phyloP scores from a whole-genome alignment of 2,888 invertebrate species.

The Sipunculus nudus region DNA sequence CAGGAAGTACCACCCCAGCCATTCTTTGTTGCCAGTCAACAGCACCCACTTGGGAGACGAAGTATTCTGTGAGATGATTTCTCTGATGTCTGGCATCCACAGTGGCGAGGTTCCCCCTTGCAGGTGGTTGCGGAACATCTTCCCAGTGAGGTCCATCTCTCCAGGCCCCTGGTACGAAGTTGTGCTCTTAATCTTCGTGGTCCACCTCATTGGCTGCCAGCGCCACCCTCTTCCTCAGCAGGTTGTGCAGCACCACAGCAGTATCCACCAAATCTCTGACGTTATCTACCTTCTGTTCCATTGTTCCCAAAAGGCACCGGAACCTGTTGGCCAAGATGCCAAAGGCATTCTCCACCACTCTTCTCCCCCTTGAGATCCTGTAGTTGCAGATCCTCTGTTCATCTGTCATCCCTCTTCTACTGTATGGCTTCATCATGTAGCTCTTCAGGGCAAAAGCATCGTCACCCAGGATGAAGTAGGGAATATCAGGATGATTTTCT shows the following conservation, averaged over 20 bases:
- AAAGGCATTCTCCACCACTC: no score
- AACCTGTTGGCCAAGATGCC: no score
- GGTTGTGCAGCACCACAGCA: slow-evolving; percentile 25
- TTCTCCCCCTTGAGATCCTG: neutral
- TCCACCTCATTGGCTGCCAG: slow-evolving; percentile 18
- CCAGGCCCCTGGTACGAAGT: slow-evolving; percentile 21
- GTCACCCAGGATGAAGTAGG: slow-evolving; percentile 18
- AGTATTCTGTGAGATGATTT: no score
- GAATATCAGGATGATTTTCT: neutral
- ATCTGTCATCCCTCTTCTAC: neutral
- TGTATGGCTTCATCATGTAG: slow-evolving; percentile 6
- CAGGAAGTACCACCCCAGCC: no score
- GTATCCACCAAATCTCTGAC: slow-evolving; percentile 20
- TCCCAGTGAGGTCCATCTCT: no score
- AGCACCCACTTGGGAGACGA: no score
- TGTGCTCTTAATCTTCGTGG: slow-evolving; percentile 27
- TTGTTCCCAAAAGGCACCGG: neutral
- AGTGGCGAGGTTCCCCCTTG: no score
- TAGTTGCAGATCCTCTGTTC: neutral
- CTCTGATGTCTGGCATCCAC: no score
- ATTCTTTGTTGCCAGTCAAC: no score
- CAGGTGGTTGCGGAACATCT: no score
- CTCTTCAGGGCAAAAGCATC: slow-evolving; percentile 8
- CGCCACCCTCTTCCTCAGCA: slow-evolving; percentile 22
- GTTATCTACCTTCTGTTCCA: slow-evolving; percentile 14